Evolutionary conservation across 2,797 vertebrate genomes (phyloP).

Genomic region (Chelonia mydas): DNA sequence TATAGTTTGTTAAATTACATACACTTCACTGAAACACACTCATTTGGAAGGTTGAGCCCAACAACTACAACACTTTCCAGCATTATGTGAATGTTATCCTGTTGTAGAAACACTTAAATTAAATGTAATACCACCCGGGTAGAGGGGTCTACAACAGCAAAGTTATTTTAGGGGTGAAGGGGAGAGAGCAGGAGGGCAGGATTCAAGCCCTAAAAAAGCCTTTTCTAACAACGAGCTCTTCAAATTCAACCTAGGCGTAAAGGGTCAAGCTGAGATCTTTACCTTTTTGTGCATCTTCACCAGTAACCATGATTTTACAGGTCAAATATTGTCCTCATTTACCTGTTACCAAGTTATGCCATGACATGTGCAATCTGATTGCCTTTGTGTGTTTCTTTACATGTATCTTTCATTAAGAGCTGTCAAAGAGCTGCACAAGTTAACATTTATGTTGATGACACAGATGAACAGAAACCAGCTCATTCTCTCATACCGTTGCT

Average conservation of each 20-base stretch:
- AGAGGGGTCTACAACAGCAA: neutral
- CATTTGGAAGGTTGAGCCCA: neutral
- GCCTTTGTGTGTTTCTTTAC: neutral
- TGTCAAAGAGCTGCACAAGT: neutral
- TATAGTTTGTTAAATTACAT: neutral
- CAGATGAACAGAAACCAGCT: neutral
- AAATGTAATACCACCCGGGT: neutral
- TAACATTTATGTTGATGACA: neutral
- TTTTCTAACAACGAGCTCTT: neutral
- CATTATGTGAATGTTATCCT: neutral
- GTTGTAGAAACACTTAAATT: neutral
- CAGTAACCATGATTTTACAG: neutral
- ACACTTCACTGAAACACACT: neutral
- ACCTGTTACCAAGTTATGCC: neutral
- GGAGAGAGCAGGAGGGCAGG: neutral
- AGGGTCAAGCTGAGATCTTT: neutral
- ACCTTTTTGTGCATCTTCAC: neutral
- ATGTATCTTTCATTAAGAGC: neutral
- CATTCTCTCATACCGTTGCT: accelerated
- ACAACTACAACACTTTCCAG: neutral
- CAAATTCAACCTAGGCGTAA: neutral
- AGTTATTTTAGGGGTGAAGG: neutral
- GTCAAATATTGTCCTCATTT: neutral
- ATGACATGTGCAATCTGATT: neutral
- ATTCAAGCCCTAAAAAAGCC: neutral